These are phyloP conservation scores for Napeogenes inachia DNA, from an alignment of 2,888 invertebrate species.

Conservation along the genomic window DNA sequence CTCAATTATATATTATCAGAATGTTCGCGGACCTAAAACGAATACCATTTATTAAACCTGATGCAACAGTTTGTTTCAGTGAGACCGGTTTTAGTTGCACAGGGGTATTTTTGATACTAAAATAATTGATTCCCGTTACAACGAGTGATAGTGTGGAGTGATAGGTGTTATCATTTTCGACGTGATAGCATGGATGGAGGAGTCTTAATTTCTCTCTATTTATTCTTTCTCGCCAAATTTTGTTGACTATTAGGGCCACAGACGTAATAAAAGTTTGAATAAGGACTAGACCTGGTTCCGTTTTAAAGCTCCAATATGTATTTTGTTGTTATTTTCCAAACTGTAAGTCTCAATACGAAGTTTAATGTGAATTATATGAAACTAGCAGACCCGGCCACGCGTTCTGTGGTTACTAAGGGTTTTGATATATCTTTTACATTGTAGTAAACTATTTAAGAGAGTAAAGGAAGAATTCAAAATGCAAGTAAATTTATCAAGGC, in stretches of 20 bases:
- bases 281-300: not conserved
- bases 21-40: slow-evolving; percentile 9
- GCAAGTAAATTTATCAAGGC: too few species aligned
- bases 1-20: slow-evolving; percentile 8
- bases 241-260: not conserved
- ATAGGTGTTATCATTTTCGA: slow-evolving; percentile 6
- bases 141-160: slow-evolving; percentile 11
- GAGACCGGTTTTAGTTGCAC: slow-evolving; percentile 7
- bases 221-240: not conserved
- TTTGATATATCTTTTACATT: too few species aligned
- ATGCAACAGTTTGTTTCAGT: slow-evolving; percentile 3
- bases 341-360: slow-evolving; percentile 4
- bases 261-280: not conserved
- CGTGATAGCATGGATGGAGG: not conserved
- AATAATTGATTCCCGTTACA: slow-evolving; percentile 8
- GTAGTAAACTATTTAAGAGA: too few species aligned
- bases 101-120: slow-evolving; percentile 5
- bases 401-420: too few species aligned
- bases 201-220: not conserved
- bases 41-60: not conserved
- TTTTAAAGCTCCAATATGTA: not conserved
- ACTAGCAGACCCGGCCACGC: too few species aligned
- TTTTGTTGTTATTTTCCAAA: slow-evolving; percentile 7
- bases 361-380: slow-evolving; percentile 2
- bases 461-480: too few species aligned